Evolutionary conservation across 1,140 invertebrate species (phyloP).

Genomic region (Lordiphosa mommai): DNA sequence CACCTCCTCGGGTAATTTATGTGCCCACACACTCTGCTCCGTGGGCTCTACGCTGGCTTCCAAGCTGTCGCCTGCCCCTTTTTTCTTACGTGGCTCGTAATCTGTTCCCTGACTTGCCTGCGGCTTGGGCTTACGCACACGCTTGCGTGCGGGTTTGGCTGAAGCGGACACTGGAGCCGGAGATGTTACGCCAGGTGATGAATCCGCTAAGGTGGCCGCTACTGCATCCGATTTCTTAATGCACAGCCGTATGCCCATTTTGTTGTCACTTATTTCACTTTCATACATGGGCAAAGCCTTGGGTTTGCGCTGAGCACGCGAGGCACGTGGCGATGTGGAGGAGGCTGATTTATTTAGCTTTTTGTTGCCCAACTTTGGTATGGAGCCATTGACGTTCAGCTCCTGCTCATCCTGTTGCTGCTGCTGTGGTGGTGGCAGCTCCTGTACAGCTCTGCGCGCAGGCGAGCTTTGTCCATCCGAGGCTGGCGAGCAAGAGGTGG

Average conservation of each 20-base stretch:
- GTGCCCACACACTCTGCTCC: conserved; percentile 83
- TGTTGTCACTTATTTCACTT: conserved; percentile 82
- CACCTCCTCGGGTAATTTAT: conserved; percentile 83
- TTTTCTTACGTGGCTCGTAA: conserved; percentile 80
- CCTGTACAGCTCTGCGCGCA: neutral
- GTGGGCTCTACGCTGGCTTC: conserved; percentile 69
- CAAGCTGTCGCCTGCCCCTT: conserved; percentile 26
- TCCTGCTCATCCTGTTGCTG: conserved; percentile 5
- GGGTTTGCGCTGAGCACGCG: conserved; percentile 48
- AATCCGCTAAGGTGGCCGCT: conserved; percentile 17
- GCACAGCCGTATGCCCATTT: conserved; percentile 84
- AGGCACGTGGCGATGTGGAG: conserved; percentile 51
- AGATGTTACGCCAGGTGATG: conserved; percentile 8
- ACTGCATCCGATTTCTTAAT: conserved; percentile 82
- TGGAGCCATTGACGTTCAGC: conserved; percentile 59
- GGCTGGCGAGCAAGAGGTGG: conserved; percentile 70
- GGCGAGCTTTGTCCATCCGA: conserved; percentile 67
- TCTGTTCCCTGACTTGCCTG: conserved; percentile 81
- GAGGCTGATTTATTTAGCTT: conserved; percentile 58
- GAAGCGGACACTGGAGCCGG: conserved; percentile 14
- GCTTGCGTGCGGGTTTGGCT: conserved; percentile 76
- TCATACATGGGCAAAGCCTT: conserved; percentile 77
- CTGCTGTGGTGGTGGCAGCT: conserved; percentile 16
- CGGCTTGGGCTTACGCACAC: conserved; percentile 80
- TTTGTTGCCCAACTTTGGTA: conserved; percentile 77